Conservation (phyloP, 2,797 vertebrate genomes). For the Malacoctenus gilli region DNA sequence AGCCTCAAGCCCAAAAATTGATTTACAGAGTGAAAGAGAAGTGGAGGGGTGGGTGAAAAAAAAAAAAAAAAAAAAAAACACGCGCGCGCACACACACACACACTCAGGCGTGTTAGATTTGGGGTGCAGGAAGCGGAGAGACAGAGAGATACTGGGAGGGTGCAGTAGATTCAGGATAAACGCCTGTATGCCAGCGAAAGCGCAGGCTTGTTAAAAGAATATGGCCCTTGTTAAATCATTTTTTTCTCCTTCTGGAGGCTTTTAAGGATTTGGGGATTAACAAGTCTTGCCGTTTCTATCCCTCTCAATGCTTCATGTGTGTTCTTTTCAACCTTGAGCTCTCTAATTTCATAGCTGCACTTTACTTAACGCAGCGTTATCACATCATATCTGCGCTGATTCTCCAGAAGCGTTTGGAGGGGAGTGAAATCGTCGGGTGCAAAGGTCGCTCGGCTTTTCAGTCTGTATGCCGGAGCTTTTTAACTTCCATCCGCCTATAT, state of each 20-base stretch:
- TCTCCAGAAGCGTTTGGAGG: slow-evolving; percentile 24
- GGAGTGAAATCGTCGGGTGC: too few relatives aligned
- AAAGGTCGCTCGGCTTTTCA: too few relatives aligned
- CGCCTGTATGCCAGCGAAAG: slow-evolving; percentile 49
- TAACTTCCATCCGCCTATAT: too few relatives aligned
- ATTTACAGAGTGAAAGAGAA: slow-evolving; percentile 73
- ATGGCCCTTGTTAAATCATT: slow-evolving; percentile 58
- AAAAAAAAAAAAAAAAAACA: slow-evolving; percentile 1
- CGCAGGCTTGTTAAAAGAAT: slow-evolving; percentile 63
- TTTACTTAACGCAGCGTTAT: slow-evolving; percentile 47
- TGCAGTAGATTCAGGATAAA: slow-evolving; percentile 63
- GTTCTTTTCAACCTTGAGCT: slow-evolving; percentile 69
- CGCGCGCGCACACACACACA: too few relatives aligned
- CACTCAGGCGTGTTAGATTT: slow-evolving; percentile 54
- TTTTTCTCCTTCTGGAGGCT: slow-evolving; percentile 56
- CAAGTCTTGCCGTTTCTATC: slow-evolving; percentile 44
- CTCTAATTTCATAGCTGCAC: slow-evolving; percentile 53
- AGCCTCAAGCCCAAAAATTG: slow-evolving; percentile 78
- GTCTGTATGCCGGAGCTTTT: too few relatives aligned
- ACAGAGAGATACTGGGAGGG: slow-evolving; percentile 35
- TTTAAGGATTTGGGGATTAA: slow-evolving; percentile 70
- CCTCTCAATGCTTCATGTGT: slow-evolving; percentile 48
- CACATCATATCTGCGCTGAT: slow-evolving; percentile 46
- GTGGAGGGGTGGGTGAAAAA: slow-evolving; percentile 32
- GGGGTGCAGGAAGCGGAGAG: slow-evolving; percentile 51